Conservation (phyloP, 2,113 vertebrate genomes). For the Talpa occidentalis region DNA sequence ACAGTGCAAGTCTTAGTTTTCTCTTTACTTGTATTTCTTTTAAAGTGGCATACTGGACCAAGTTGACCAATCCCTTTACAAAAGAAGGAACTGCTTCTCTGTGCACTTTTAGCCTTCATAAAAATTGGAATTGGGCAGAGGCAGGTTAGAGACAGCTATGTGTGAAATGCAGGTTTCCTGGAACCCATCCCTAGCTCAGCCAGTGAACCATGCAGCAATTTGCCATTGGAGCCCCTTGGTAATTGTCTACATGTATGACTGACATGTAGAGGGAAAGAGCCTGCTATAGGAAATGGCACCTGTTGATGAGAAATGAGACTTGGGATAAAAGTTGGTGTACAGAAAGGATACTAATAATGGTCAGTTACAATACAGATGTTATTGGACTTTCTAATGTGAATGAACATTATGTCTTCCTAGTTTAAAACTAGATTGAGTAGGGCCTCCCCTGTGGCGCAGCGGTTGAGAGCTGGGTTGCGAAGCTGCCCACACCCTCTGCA, state of each 20-base stretch:
- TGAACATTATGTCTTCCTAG: neutral
- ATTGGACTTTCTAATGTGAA: slow-evolving; percentile 39
- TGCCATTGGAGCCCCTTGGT: neutral
- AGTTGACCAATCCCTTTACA: neutral
- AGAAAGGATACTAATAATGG: neutral
- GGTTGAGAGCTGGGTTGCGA: no score
- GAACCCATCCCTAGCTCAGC: neutral
- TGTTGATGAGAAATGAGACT: neutral
- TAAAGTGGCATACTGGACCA: slow-evolving; percentile 16
- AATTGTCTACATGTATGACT: neutral
- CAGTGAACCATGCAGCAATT: neutral
- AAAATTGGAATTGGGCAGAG: neutral
- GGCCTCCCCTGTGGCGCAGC: no score
- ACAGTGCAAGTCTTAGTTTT: slow-evolving; percentile 32
- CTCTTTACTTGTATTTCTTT: neutral
- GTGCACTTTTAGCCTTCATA: neutral
- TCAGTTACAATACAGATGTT: neutral
- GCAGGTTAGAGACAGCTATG: neutral
- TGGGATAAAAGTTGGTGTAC: neutral
- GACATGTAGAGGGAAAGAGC: neutral
- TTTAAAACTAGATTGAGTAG: neutral
- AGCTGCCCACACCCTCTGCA: no score
- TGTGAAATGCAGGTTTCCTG: neutral
- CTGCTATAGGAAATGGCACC: neutral
- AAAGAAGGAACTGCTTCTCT: neutral